These are phyloP conservation scores for Aphelinus certus DNA, from an alignment of 1,140 invertebrate genomes.

Conservation along the genomic window DNA sequence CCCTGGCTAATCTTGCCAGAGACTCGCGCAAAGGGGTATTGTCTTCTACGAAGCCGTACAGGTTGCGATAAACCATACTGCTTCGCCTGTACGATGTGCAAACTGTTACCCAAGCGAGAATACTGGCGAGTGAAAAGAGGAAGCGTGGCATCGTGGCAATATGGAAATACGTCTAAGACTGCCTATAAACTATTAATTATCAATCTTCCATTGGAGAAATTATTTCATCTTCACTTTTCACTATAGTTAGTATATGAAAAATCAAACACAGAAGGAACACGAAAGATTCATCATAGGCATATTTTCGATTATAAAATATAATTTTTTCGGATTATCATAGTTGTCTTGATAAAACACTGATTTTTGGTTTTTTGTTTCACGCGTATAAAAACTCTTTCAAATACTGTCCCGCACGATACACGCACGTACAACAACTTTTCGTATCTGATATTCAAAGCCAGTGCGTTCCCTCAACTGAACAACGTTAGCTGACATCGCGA, in stretches of 20 bases:
- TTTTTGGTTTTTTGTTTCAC: too few species aligned
- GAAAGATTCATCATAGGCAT: too few species aligned
- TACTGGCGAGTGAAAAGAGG: background rate
- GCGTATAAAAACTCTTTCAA: too few species aligned
- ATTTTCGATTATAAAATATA: too few species aligned
- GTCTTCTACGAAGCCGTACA: slow-evolving; percentile 21
- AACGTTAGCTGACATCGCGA: slow-evolving; percentile 9
- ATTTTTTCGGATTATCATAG: too few species aligned
- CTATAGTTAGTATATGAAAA: too few species aligned
- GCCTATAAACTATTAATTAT: too few species aligned
- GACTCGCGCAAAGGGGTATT: background rate
- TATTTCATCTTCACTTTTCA: too few species aligned
- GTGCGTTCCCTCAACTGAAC: background rate
- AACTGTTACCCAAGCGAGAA: background rate
- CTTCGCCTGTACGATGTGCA: background rate
- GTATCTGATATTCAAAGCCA: background rate
- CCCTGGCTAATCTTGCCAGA: slow-evolving; percentile 42
- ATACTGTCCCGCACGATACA: background rate
- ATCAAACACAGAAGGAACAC: too few species aligned
- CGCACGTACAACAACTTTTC: background rate
- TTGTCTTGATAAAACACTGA: too few species aligned
- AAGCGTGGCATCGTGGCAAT: background rate
- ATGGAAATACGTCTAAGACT: too few species aligned
- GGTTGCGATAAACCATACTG: slow-evolving; percentile 4
- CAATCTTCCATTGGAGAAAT: too few species aligned